These are phyloP conservation scores for Eristalis pertinax DNA, from an alignment of 2,888 invertebrate genomes.

Conservation along the genomic window DNA sequence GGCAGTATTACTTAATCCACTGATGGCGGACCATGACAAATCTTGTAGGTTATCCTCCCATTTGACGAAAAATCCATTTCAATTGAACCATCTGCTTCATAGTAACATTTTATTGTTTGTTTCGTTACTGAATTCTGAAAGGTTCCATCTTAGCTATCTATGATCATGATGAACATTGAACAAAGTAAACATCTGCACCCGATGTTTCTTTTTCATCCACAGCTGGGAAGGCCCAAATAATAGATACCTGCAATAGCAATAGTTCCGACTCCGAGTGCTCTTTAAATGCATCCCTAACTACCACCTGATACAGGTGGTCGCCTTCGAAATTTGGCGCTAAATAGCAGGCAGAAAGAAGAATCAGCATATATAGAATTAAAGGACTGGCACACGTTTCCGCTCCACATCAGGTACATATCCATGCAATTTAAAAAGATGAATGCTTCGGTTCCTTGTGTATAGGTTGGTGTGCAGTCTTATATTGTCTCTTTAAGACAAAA, in stretches of 20 bases:
- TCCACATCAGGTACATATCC: constrained; percentile 28
- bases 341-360: neutral
- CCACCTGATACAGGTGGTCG: constrained; percentile 57
- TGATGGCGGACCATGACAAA: no score
- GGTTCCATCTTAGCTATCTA: neutral
- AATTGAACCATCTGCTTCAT: neutral
- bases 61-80: neutral
- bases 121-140: neutral
- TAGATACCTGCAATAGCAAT: neutral
- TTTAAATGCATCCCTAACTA: constrained; percentile 4
- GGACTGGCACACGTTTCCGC: constrained; percentile 31
- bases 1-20: no score
- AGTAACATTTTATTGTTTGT: neutral
- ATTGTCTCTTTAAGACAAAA: constrained; percentile 34
- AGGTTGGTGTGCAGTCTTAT: neutral
- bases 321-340: constrained; percentile 24
- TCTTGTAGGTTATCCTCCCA: no score
- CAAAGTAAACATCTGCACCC: neutral
- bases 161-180: neutral
- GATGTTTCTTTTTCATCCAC: neutral
- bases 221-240: neutral
- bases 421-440: neutral
- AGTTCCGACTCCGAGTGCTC: neutral
- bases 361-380: neutral
- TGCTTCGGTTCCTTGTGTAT: neutral